Conservation (phyloP, 2,797 vertebrate genomes). For the Coregonus sp. region DNA sequence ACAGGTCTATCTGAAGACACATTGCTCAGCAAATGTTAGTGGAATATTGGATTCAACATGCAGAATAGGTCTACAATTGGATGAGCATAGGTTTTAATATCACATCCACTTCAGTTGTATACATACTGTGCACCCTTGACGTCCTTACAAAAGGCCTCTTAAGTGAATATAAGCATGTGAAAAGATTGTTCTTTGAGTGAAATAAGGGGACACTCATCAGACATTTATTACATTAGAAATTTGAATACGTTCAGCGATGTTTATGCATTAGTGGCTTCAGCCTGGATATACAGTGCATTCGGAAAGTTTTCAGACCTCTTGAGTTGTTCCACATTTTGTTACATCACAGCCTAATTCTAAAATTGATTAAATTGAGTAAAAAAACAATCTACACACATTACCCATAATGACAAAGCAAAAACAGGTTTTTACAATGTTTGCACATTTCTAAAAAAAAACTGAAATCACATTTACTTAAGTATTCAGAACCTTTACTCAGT, state of each 20-base stretch:
- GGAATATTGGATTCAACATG: background rate
- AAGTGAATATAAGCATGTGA: constrained; percentile 5
- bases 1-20: constrained; percentile 20
- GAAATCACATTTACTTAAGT: too few species aligned
- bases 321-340: too few species aligned
- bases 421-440: too few species aligned
- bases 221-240: background rate
- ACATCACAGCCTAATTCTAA: too few species aligned
- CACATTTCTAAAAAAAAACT: too few species aligned
- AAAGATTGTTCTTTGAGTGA: constrained; percentile 8
- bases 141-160: constrained; percentile 32
- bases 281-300: background rate
- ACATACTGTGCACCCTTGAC: constrained; percentile 26
- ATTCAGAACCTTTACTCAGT: too few species aligned
- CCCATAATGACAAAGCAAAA: too few species aligned
- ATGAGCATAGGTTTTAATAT: background rate
- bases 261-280: background rate
- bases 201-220: background rate
- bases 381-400: too few species aligned
- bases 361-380: too few species aligned
- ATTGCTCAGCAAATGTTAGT: constrained; percentile 21
- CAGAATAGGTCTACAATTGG: background rate
- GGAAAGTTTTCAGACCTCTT: too few species aligned
- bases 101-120: constrained; percentile 40
- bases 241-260: background rate